Percentiles rank a stretch among this genome's conserved stretches.
These are phyloP conservation scores for Spilosoma lubricipeda DNA, from an alignment of 2,888 invertebrate species.

Conservation along the genomic window DNA sequence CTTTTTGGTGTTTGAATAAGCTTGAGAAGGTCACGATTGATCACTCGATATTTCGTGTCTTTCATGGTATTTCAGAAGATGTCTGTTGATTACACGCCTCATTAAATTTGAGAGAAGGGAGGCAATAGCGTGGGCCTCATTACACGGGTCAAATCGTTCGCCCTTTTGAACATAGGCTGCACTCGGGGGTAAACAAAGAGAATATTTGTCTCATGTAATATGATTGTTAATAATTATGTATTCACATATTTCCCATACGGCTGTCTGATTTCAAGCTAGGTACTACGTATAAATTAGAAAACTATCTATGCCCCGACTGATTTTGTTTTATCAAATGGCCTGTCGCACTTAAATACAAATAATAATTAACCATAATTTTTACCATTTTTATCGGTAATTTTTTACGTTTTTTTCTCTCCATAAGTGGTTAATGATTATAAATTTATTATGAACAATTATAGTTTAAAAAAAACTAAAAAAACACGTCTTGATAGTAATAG, in stretches of 20 bases:
- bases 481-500: too few relatives aligned
- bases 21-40: background rate
- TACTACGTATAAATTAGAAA: background rate
- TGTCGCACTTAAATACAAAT: too few relatives aligned
- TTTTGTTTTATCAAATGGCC: too few relatives aligned
- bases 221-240: background rate
- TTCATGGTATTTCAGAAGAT: background rate
- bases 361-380: too few relatives aligned
- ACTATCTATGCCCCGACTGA: too few relatives aligned
- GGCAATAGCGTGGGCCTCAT: background rate
- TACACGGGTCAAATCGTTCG: background rate
- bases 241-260: background rate
- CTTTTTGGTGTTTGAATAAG: background rate
- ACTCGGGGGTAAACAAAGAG: background rate
- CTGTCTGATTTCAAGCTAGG: background rate
- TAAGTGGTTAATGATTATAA: too few relatives aligned
- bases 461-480: too few relatives aligned
- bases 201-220: background rate
- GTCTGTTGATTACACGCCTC: background rate
- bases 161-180: background rate
- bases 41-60: background rate
- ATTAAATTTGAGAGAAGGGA: conserved; percentile 4
- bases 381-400: too few relatives aligned
- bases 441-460: too few relatives aligned
- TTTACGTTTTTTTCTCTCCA: too few relatives aligned